phyloP scores from a whole-genome alignment of 2,888 invertebrate genomes.

The Trachelus troglodyta region DNA sequence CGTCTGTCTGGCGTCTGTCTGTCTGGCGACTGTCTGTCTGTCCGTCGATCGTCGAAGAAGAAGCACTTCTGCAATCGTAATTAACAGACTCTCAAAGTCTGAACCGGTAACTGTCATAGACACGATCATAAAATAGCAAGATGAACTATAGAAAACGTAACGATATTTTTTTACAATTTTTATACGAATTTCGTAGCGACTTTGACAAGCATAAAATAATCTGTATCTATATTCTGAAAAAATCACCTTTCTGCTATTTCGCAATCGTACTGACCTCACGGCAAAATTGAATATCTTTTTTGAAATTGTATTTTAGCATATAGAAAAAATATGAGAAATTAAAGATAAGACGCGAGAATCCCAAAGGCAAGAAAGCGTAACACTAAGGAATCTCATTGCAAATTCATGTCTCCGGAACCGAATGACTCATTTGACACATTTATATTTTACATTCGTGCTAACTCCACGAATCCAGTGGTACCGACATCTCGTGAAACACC shows the following conservation, averaged over 20 bases:
- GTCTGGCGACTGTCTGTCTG: constrained; percentile 44
- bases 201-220: background rate
- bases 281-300: background rate
- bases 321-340: background rate
- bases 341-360: background rate
- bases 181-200: background rate
- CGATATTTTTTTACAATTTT: background rate
- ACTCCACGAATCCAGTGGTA: background rate
- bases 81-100: constrained; percentile 24
- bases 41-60: background rate
- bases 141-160: background rate
- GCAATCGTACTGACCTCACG: background rate
- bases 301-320: background rate
- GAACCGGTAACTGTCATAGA: constrained; percentile 25
- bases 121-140: background rate
- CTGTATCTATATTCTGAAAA: background rate
- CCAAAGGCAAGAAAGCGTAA: background rate
- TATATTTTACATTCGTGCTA: background rate
- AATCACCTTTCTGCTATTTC: background rate
- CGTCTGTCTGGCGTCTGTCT: constrained; percentile 45
- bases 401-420: background rate
- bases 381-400: background rate
- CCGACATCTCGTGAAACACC: background rate
- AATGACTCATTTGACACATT: background rate
- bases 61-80: constrained; percentile 22